Conservation (phyloP, 1,140 invertebrate genomes). For the Drosophila fuyamai region DNA sequence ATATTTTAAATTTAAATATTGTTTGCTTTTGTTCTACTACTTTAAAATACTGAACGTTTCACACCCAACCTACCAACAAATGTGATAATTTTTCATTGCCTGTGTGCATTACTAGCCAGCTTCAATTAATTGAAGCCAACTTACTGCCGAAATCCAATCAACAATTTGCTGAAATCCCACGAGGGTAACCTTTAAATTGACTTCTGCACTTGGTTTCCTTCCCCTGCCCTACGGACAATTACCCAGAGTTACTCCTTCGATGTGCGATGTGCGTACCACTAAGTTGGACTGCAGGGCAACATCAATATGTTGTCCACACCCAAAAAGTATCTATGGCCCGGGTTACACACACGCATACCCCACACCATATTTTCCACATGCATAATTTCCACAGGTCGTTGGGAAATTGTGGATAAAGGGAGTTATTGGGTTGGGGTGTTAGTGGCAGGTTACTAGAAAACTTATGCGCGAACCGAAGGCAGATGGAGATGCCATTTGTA, state of each 20-base stretch:
- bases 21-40: too few relatives aligned
- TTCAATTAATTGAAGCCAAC: constrained; percentile 49
- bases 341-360: constrained; percentile 23
- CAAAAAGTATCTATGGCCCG: constrained; percentile 64
- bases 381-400: constrained; percentile 67
- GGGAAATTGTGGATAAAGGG: not conserved
- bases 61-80: not conserved
- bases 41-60: not conserved
- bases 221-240: not conserved
- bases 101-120: constrained; percentile 17
- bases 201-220: constrained; percentile 31
- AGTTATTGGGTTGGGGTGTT: constrained; percentile 7
- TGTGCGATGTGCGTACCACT: constrained; percentile 41
- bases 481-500: constrained; percentile 65
- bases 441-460: constrained; percentile 30
- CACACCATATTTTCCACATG: constrained; percentile 57
- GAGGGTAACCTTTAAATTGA: constrained; percentile 45
- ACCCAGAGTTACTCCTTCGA: not conserved
- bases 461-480: constrained; percentile 43
- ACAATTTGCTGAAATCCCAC: constrained; percentile 48
- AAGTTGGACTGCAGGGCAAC: constrained; percentile 26
- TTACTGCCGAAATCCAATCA: constrained; percentile 39
- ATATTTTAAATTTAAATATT: too few relatives aligned
- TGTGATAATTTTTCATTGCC: constrained; percentile 21
- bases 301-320: constrained; percentile 65